Base-by-base conservation (phyloP, 2,797 vertebrate genomes). In the Chloroceryle inda region DNA sequence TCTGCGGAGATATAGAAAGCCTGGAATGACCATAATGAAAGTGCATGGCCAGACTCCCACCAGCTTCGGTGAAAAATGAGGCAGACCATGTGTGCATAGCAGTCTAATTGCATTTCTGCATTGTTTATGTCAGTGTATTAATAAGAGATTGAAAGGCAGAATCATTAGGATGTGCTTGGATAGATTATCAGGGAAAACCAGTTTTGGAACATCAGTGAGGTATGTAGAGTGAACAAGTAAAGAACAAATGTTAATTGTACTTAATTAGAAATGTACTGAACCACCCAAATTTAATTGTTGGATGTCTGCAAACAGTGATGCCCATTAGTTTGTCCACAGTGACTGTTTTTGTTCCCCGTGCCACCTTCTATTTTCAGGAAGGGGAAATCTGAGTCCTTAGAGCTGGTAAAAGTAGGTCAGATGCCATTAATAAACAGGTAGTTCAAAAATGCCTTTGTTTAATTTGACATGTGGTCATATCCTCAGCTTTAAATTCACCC, bases 191-290 rank as follows among this genome's bases (percentile, higher is more conserved):
- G 87, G 71, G 85, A 45, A 88, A 89, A 84, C 27, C 31, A 62
- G 67, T 82, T 95, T 96, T 94, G 91, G 85, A 74, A 69, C 83
- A 89, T 91, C 81, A 88, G 20, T 12, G 91, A 96, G 85, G 85
- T 97, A 85, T 82, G 88, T 87, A 87, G 95, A 96, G 97, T 84
- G 69, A 96, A 95, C 86, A 93, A 96, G 73, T 77, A 91, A 89
- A 91, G 96, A 96, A 95, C 94, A 92, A 89, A 94, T 78, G 91
- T 90, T 97, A 94, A 95, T 96, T 97, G 88, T 83, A 93, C 86
- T 97, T 98, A 96, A 97, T 98, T 97, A 97, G 95, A 96, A 97
- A 95, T 85, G 87, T 89, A 79, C 75, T 95, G 96, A 97, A 92
- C 88, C 89, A 97, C 93, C 91, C 82, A 94, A 83, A 96, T 96